These are phyloP conservation scores for Trididemnum clinides DNA, from an alignment of 23 tunicate species.

Conservation along the genomic window DNA sequence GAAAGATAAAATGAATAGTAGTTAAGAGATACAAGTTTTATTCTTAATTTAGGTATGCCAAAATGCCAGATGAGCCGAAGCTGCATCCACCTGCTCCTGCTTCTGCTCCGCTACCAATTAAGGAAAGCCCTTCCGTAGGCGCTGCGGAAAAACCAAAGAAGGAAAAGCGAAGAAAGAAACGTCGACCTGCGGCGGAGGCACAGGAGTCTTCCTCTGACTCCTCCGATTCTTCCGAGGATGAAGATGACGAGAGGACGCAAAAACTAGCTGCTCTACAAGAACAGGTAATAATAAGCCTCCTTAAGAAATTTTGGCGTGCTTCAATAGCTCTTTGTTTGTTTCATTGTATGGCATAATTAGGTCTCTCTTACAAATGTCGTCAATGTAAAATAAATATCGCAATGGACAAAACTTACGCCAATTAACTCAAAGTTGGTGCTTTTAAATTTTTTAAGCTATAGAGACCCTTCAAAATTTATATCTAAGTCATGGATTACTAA, in stretches of 20 bases:
- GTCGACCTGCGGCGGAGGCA: constrained; percentile 26
- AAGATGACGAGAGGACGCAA: constrained; percentile 40
- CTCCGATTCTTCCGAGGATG: constrained; percentile 5
- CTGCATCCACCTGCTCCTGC: not conserved
- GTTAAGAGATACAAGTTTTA: too few species aligned
- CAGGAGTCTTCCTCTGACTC: constrained; percentile 33
- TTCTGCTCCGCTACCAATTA: not conserved
- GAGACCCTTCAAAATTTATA: too few species aligned
- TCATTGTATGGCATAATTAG: too few species aligned
- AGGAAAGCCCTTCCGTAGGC: not conserved
- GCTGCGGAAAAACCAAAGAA: constrained; percentile 41
- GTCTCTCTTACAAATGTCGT: too few species aligned
- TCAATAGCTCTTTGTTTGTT: too few species aligned
- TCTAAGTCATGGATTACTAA: too few species aligned
- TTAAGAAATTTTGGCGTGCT: too few species aligned
- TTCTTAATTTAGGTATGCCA: constrained; percentile 74
- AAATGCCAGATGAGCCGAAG: constrained; percentile 87
- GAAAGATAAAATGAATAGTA: too few species aligned
- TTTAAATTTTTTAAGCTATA: too few species aligned
- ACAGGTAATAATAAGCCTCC: constrained; percentile 44
- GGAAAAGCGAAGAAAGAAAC: constrained; percentile 50
- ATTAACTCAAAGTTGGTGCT: too few species aligned
- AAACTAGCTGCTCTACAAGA: constrained; percentile 52
- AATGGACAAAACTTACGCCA: too few species aligned
- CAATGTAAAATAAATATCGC: too few species aligned